Base-by-base conservation (phyloP, 2,888 invertebrate genomes). In the Heteropelma amictum region DNA sequence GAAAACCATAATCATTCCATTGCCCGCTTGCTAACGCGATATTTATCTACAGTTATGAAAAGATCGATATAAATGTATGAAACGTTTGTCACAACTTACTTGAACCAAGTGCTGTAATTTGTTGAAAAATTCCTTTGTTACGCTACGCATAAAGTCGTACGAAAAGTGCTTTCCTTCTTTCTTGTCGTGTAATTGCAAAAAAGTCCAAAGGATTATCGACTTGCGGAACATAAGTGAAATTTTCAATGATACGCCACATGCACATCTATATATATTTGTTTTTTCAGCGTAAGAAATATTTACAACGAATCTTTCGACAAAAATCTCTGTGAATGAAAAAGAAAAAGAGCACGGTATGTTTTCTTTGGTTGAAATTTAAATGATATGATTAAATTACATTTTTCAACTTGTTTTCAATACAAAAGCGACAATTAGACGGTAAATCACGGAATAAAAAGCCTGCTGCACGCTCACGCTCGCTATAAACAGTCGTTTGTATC, bases 271-370 rank as follows among this genome's bases (percentile, higher is more conserved):
- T 10, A 76, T n/a, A 51, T 54, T 68, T 68, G 56, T 81, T 76
- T 79, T 81, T 79, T 79, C 68, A 70, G 76, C 51, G 72, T 82
- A 79, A 79, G 81, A 79, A 82, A 80, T 84, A 84, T 83, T 83
- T 84, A 83, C 82, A 83, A 77, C 70, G 49, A 76, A 72, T 70
- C 68, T 69, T 76, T 68, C 68, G 47, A 65, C 70, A 71, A 47
- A 75, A 61, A 49, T 68, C 40, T 42, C 56, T 61, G 33, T 68
- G 64, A 58, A 56, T 60, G 69, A 58, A 8, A 54, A 56, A 56
- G 42, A 56, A 61, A 76, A 73, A 75, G 60, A 33, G 63, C 33
- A 38, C 69, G 58, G 63, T 53, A n/a, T n/a, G 45, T 42, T 75
- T 58, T 77, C 77, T 77, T 77, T 77, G 74, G 69, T 75, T 75